Conservation (phyloP, 1,140 invertebrate species). For the Oreohelix idahoensis region DNA sequence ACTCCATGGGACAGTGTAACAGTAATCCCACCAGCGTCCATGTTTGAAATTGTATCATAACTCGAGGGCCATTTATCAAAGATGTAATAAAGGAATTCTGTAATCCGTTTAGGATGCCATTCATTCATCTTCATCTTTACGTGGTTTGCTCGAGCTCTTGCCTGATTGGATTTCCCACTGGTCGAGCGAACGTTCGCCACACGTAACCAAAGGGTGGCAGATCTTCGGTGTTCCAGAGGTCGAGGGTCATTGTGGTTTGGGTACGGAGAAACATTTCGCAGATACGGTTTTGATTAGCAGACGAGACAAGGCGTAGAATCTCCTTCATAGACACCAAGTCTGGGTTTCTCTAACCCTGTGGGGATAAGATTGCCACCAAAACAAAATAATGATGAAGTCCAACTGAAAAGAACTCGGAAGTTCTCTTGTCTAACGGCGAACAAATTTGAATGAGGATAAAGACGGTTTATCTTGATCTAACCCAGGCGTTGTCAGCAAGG, state of each 20-base stretch:
- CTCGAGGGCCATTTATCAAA: constrained; percentile 19
- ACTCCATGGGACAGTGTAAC: background rate
- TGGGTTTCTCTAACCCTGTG: background rate
- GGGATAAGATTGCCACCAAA: constrained; percentile 8
- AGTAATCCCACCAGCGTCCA: background rate
- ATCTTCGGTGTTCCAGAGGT: background rate
- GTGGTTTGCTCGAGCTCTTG: background rate
- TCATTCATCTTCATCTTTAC: constrained; percentile 29
- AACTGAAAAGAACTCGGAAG: background rate
- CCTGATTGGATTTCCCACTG: constrained; percentile 4
- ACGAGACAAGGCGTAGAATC: background rate
- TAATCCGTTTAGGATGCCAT: constrained; percentile 14
- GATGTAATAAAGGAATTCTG: constrained; percentile 22
- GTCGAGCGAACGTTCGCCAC: background rate
- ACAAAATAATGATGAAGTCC: constrained; percentile 25
- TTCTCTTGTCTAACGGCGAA: constrained; percentile 4
- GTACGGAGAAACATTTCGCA: background rate
- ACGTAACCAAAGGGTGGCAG: constrained; percentile 12
- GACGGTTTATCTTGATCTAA: constrained; percentile 40
- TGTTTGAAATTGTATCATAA: constrained; percentile 31
- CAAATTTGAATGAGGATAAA: constrained; percentile 40
- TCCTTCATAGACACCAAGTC: constrained; percentile 1
- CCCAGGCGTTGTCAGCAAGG: constrained; percentile 30
- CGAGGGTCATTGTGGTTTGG: background rate
- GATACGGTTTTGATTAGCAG: background rate